phyloP scores from a whole-genome alignment of 1,140 invertebrate species.

The Hirudo medicinalis region DNA sequence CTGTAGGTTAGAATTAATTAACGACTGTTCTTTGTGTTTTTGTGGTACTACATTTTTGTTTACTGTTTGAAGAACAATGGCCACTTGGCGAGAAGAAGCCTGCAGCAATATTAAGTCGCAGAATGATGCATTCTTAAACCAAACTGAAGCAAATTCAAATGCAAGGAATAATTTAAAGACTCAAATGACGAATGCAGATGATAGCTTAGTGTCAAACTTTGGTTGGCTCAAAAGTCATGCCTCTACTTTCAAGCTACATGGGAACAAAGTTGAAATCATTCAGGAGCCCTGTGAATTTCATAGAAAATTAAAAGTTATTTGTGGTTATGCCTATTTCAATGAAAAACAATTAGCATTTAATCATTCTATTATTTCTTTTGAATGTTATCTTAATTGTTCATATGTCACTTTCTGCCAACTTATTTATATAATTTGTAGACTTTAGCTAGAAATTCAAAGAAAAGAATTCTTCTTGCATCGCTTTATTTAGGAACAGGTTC shows the following conservation, averaged over 20 bases:
- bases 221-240: background rate
- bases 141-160: no score
- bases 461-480: constrained; percentile 73
- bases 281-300: constrained; percentile 10
- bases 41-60: no score
- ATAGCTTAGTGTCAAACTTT: background rate
- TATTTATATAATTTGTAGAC: constrained; percentile 46
- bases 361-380: background rate
- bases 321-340: background rate
- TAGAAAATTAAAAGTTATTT: constrained; percentile 4
- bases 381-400: background rate
- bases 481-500: constrained; percentile 81
- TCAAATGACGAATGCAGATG: background rate
- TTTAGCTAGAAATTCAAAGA: constrained; percentile 54
- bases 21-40: no score
- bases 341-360: background rate
- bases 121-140: no score
- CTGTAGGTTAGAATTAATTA: no score
- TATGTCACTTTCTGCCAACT: background rate
- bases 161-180: no score
- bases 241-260: background rate
- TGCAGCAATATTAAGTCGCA: no score
- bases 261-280: constrained; percentile 14
- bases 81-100: no score
- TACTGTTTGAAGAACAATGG: no score